Percentiles rank a stretch among this genome's conserved stretches.
Evolutionary conservation across 2,113 vertebrate genomes (phyloP).

Genomic region (Cathartes aura): DNA sequence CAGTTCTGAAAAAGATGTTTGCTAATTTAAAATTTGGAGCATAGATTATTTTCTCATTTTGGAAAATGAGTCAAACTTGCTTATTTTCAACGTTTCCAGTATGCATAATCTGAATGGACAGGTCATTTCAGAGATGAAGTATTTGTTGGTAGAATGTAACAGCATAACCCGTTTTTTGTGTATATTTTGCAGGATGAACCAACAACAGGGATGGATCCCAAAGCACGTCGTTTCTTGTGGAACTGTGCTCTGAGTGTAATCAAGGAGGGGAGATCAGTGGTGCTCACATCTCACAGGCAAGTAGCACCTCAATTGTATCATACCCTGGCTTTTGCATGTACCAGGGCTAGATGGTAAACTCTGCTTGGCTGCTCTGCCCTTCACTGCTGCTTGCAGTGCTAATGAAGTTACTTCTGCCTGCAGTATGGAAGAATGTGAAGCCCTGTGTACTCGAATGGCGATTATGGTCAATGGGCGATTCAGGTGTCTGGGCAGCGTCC

Average conservation of each 20-base stretch:
- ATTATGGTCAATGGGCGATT: slow-evolving; percentile 99
- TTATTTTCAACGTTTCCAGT: background rate
- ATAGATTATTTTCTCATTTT: background rate
- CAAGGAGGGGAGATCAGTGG: slow-evolving; percentile 93
- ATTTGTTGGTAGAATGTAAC: background rate
- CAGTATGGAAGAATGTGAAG: slow-evolving; percentile 99
- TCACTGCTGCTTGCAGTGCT: background rate
- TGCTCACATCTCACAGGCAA: slow-evolving; percentile 96
- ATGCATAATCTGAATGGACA: background rate
- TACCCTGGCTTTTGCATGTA: background rate
- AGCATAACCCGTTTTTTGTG: background rate
- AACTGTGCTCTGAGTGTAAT: slow-evolving; percentile 92
- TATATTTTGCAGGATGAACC: slow-evolving; percentile 88
- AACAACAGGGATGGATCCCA: slow-evolving; percentile 98
- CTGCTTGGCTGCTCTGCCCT: background rate
- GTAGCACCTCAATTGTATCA: background rate
- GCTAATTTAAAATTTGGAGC: background rate
- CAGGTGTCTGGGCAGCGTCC: slow-evolving; percentile 94
- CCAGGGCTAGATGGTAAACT: background rate
- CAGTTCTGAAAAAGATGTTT: background rate
- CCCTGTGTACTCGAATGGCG: slow-evolving; percentile 95
- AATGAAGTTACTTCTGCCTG: slow-evolving; percentile 7
- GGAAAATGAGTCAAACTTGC: background rate
- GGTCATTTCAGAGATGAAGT: background rate
- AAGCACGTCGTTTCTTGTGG: slow-evolving; percentile 94